Evolutionary conservation across 2,888 invertebrate genomes (phyloP), one percentile per base, ranked within the genome.

Genomic region (Oegoconia quadripuncta): DNA sequence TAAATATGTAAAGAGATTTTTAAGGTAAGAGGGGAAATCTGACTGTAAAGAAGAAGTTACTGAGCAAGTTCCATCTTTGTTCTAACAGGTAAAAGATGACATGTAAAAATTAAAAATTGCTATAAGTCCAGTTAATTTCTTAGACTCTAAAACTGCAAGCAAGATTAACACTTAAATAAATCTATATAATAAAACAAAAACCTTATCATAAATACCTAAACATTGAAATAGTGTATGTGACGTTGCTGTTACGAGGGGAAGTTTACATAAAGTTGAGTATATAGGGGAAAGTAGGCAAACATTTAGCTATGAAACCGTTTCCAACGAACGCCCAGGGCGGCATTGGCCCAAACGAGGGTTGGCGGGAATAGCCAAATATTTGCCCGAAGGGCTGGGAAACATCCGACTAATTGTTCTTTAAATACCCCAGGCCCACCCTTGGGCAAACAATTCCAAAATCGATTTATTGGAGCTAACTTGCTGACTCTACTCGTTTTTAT

Each of bases 401-500:
- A 76, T 69, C 74, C 80, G 78, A 79, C 86, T 86, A 86, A 86
- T 86, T 86, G 86, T 77, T 82, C 81, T 84, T 83, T 86, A 86
- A 86, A 86, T 83, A 86, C 76, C 77, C 65, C 73, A 56, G 64
- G 62, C 78, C 75, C 74, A 75, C 81, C 81, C 79, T 76, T 68
- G 52, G 48, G 64, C 73, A 86, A 86, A 86, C 77, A 82, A 69
- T 77, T 73, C 71, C 62, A 59, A 77, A 80, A 80, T 77, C 79
- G 78, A 83, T 83, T 83, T 80, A 75, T 74, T 72, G 67, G 68
- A 68, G 68, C 68, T 64, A 69, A 71, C 72, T 74, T 61, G 66
- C 63, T 55, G 44, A 56, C 65, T 43, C 58, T 64, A 70, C 65
- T 71, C 61, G 52, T 55, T 50, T 50, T 69, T 73, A 76, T 74